Percentiles rank a stretch among this genome's conserved stretches.
These are phyloP conservation scores for Troglohyphantes excavatus DNA, from an alignment of 2,888 invertebrate genomes.

Conservation along the genomic window DNA sequence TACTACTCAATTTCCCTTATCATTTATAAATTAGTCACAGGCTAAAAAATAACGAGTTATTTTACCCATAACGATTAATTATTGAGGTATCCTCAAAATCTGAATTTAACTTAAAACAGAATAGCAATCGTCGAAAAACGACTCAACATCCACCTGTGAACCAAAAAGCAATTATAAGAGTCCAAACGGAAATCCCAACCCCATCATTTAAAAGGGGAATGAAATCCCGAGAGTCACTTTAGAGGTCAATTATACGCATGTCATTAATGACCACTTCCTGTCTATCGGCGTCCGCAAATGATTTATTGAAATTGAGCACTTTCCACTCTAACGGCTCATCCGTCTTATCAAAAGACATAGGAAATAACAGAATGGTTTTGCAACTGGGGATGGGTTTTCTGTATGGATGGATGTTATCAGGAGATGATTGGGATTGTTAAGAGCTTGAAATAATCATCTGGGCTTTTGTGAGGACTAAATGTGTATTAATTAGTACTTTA, in stretches of 20 bases:
- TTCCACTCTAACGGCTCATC: not conserved
- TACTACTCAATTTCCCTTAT: too few relatives aligned
- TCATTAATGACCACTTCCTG: slow-evolving; percentile 8
- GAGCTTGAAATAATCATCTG: not conserved
- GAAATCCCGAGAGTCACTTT: not conserved
- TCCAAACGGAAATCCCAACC: not conserved
- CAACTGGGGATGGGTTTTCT: not conserved
- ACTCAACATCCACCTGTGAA: too few relatives aligned
- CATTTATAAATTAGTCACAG: too few relatives aligned
- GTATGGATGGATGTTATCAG: not conserved
- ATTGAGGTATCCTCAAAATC: too few relatives aligned
- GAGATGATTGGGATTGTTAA: too few relatives aligned
- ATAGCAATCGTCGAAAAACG: too few relatives aligned
- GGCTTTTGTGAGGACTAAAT: not conserved
- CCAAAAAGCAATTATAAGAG: not conserved
- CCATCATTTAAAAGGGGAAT: not conserved
- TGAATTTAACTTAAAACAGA: too few relatives aligned
- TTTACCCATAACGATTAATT: too few relatives aligned
- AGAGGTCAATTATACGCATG: slow-evolving; percentile 4
- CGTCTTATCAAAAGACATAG: not conserved
- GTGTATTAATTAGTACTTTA: not conserved
- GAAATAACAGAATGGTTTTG: not conserved
- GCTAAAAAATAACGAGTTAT: too few relatives aligned
- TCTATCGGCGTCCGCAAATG: not conserved
- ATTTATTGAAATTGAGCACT: slow-evolving; percentile 9